Percentiles rank a stretch among this genome's conserved stretches.
Conservation (phyloP, 2,113 vertebrate species). For the Oreochromis aureus region DNA sequence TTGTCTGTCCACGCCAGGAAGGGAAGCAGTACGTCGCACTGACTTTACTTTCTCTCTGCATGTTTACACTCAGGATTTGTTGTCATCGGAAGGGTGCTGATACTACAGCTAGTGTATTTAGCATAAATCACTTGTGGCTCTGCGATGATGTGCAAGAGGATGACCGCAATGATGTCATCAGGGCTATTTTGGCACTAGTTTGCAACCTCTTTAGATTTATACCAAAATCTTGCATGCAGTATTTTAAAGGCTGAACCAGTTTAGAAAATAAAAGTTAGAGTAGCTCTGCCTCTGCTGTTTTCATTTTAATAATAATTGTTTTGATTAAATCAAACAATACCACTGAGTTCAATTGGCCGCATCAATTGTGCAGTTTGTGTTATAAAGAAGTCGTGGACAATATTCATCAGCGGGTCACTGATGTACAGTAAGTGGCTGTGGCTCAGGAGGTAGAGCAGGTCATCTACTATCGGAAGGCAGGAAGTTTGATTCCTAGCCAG, state of each 20-base stretch:
- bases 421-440: neutral
- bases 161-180: neutral
- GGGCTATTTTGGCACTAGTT: neutral
- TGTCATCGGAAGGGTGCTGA: neutral
- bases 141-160: neutral
- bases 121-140: neutral
- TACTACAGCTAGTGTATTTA: neutral
- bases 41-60: neutral
- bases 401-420: neutral
- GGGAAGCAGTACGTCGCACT: constrained; percentile 41
- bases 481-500: neutral
- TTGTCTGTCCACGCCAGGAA: constrained; percentile 40
- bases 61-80: neutral
- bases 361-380: neutral
- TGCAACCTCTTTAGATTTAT: neutral
- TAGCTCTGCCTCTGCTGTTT: neutral
- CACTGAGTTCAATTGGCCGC: neutral
- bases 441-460: neutral
- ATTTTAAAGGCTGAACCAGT: neutral
- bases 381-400: neutral
- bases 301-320: neutral
- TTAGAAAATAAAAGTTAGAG: neutral
- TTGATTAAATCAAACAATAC: neutral
- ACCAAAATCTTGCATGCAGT: neutral
- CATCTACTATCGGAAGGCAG: neutral